Conservation (phyloP, 1,140 invertebrate species). For the Heliconius hermathena region DNA sequence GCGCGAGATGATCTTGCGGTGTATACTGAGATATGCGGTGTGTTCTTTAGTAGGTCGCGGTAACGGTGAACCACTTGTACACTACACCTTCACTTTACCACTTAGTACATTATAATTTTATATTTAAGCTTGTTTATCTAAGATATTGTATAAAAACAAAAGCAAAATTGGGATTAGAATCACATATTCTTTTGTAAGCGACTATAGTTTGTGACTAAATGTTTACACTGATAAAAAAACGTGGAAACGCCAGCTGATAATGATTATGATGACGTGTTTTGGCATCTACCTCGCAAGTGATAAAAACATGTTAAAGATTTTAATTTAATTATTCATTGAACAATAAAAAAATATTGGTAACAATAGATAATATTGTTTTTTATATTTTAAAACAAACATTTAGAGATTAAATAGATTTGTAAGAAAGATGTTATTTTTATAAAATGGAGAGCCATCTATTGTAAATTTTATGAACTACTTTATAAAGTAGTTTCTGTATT, state of each 20-base stretch:
- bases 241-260: background rate
- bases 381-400: too few relatives aligned
- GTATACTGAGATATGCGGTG: slow-evolving; percentile 55
- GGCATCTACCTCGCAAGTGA: background rate
- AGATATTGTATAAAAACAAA: background rate
- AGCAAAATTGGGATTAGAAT: background rate
- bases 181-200: background rate
- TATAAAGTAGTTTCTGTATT: too few relatives aligned
- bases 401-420: too few relatives aligned
- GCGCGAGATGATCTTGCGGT: slow-evolving; percentile 47
- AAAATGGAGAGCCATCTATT: too few relatives aligned
- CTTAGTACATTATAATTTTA: slow-evolving; percentile 4
- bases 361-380: too few relatives aligned
- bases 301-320: background rate
- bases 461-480: too few relatives aligned
- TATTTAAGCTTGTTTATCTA: background rate
- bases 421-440: too few relatives aligned
- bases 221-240: slow-evolving; percentile 4
- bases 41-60: slow-evolving; percentile 59
- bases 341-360: too few relatives aligned
- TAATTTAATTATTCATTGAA: background rate
- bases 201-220: background rate
- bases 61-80: slow-evolving; percentile 56
- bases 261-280: background rate
- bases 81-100: slow-evolving; percentile 16